Percentiles rank a stretch among this genome's conserved stretches.
phyloP scores from a whole-genome alignment of 2,888 invertebrate species.

The Tenthredo scrophulariae region DNA sequence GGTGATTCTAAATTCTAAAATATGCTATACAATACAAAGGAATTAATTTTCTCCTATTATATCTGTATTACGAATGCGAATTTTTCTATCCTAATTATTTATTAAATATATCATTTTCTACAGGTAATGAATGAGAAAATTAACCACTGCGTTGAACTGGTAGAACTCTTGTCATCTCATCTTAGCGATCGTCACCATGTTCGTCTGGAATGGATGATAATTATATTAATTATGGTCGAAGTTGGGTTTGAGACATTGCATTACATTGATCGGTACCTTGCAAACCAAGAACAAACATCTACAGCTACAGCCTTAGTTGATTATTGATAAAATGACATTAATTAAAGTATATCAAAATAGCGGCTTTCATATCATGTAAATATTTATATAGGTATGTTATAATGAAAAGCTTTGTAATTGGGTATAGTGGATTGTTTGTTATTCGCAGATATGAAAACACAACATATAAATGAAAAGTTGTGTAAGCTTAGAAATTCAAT shows the following conservation, averaged over 20 bases:
- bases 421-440: not conserved
- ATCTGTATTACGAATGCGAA: not conserved
- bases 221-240: constrained; percentile 96
- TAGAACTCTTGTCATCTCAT: constrained; percentile 93
- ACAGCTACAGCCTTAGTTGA: not conserved
- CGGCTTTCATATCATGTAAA: constrained; percentile 5
- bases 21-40: not conserved
- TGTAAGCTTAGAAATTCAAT: not conserved
- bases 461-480: not conserved
- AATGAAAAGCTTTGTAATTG: not conserved
- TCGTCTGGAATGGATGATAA: constrained; percentile 98
- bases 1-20: not conserved
- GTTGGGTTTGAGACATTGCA: constrained; percentile 92
- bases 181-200: constrained; percentile 96
- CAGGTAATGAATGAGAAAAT: constrained; percentile 97
- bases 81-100: not conserved
- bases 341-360: constrained; percentile 7
- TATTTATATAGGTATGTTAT: not conserved
- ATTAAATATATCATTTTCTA: constrained; percentile 60
- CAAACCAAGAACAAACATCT: constrained; percentile 53
- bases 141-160: constrained; percentile 95
- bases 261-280: constrained; percentile 83
- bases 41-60: not conserved
- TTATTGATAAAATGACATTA: not conserved
- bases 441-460: not conserved